Conservation (phyloP, 2,888 invertebrate genomes). For the Steromphala cineraria region DNA sequence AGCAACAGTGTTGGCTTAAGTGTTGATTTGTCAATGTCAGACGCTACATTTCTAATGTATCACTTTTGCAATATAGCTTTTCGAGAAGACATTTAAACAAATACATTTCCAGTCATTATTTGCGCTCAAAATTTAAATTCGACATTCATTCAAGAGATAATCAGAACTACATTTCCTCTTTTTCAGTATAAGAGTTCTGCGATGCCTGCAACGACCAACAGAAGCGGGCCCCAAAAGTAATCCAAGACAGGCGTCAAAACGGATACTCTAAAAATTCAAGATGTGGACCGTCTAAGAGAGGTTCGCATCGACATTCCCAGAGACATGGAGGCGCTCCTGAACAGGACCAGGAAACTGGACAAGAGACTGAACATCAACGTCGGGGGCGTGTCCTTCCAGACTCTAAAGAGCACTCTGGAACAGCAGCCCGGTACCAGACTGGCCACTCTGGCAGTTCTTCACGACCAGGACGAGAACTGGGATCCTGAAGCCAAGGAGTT, state of each 20-base stretch:
- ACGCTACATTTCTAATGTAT: too few species aligned
- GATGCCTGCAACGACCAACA: too few species aligned
- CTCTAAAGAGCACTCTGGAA: slow-evolving; percentile 63
- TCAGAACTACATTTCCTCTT: too few species aligned
- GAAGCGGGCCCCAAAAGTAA: neutral
- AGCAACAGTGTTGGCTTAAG: too few species aligned
- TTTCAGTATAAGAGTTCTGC: too few species aligned
- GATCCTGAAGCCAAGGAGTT: slow-evolving; percentile 65
- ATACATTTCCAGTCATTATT: too few species aligned
- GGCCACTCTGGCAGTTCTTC: slow-evolving; percentile 61
- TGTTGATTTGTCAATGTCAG: too few species aligned
- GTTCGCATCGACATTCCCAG: neutral
- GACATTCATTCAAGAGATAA: too few species aligned
- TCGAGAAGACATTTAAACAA: too few species aligned
- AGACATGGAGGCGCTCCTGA: slow-evolving; percentile 11
- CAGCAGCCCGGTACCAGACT: slow-evolving; percentile 67
- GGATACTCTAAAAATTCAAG: neutral
- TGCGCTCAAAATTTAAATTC: too few species aligned
- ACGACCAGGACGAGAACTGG: slow-evolving; percentile 69
- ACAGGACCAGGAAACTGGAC: slow-evolving; percentile 30
- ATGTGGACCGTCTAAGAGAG: neutral
- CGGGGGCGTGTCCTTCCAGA: slow-evolving; percentile 70
- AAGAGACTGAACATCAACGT: slow-evolving; percentile 65
- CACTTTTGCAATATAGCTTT: too few species aligned
- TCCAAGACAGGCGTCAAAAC: neutral